A percentile compares a stretch with the other conserved stretches of the same genome.
These are phyloP conservation scores for Nymphalis c-album DNA, from an alignment of 2,888 invertebrate species.

Conservation along the genomic window DNA sequence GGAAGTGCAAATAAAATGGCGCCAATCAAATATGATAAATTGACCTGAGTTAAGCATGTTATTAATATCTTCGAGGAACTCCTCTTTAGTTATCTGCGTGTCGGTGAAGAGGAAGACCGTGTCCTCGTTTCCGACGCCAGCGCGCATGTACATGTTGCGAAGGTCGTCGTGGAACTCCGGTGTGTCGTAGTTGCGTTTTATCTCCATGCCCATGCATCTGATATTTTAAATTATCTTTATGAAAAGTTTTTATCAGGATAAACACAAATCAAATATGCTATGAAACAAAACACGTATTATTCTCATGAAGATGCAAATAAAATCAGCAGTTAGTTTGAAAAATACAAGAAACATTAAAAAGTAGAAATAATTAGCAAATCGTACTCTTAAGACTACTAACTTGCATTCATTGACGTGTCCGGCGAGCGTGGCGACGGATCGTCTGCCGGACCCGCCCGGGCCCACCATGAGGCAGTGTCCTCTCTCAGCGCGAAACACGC, in stretches of 20 bases:
- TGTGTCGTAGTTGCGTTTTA: conserved; percentile 92
- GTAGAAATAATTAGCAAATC: no score
- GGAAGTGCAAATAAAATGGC: neutral
- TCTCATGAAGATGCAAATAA: no score
- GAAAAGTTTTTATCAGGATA: no score
- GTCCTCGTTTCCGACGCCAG: conserved; percentile 87
- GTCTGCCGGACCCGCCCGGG: conserved; percentile 94
- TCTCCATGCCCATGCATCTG: conserved; percentile 93
- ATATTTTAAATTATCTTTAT: neutral
- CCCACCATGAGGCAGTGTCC: conserved; percentile 95
- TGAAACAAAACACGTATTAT: no score
- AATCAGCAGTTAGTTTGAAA: no score
- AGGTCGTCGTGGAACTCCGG: conserved; percentile 92
- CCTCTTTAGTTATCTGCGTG: conserved; percentile 94
- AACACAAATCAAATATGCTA: no score
- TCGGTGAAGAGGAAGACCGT: conserved; percentile 94
- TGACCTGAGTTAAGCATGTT: conserved; percentile 93
- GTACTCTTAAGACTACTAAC: conserved; percentile 47
- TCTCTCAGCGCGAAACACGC: conserved; percentile 91
- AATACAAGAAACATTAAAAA: no score
- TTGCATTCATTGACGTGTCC: conserved; percentile 93
- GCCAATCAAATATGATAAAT: no score
- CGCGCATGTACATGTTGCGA: conserved; percentile 88
- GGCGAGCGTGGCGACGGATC: conserved; percentile 92
- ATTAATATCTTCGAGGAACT: conserved; percentile 95